Conservation (phyloP, 1,140 invertebrate species). For the Bombyx mori region ASM3026992v2 NC_085109.1:199001-199500, state of each 20-base stretch:
- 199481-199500: conserved; percentile 7
- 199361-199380: conserved; percentile 7
- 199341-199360: too few relatives aligned
- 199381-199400: background rate
- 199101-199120: too few relatives aligned
- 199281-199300: too few relatives aligned
- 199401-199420: conserved; percentile 1
- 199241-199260: too few relatives aligned
- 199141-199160: too few relatives aligned
- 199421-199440: conserved; percentile 11
- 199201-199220: background rate
- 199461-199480: conserved; percentile 4
- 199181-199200: background rate
- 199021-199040: background rate
- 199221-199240: background rate
- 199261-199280: too few relatives aligned
- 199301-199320: too few relatives aligned
- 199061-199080: background rate
- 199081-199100: background rate
- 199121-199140: too few relatives aligned
- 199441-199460: conserved; percentile 6
- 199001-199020: background rate
- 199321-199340: too few relatives aligned
- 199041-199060: background rate
- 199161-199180: too few relatives aligned